Evolutionary conservation across 2,888 invertebrate genomes (phyloP).

Genomic region (Mellilla xanthometata): DNA sequence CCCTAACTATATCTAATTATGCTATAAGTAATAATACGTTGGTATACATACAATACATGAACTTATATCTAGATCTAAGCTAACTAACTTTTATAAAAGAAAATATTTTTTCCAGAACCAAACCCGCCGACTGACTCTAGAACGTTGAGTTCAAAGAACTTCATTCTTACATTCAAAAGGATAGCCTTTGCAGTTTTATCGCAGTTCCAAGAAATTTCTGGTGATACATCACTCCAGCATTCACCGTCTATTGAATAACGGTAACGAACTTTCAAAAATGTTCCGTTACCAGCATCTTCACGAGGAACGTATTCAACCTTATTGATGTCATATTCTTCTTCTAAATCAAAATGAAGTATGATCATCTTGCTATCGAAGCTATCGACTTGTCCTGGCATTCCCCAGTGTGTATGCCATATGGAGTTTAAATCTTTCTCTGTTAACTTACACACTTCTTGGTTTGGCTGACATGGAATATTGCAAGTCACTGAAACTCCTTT

Average conservation of each 20-base stretch:
- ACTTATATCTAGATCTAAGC: constrained; percentile 1
- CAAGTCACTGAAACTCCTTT: constrained; percentile 48
- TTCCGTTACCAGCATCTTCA: constrained; percentile 61
- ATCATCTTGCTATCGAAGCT: constrained; percentile 38
- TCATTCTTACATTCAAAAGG: constrained; percentile 39
- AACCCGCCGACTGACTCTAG: constrained; percentile 55
- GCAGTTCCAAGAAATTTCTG: constrained; percentile 40
- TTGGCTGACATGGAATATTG: constrained; percentile 47
- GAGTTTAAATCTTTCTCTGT: constrained; percentile 37
- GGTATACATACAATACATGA: too few relatives aligned
- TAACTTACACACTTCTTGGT: constrained; percentile 46
- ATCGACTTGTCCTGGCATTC: constrained; percentile 36
- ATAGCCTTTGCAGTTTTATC: constrained; percentile 52
- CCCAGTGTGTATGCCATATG: constrained; percentile 57
- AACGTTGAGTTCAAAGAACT: constrained; percentile 52
- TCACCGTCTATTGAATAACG: constrained; percentile 47
- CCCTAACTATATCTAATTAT: too few relatives aligned
- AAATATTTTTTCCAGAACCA: constrained; percentile 58
- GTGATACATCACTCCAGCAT: constrained; percentile 49
- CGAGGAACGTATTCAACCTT: constrained; percentile 61
- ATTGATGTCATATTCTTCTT: constrained; percentile 43
- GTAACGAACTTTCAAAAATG: constrained; percentile 53
- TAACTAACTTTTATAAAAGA: constrained; percentile 45
- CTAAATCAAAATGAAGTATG: constrained; percentile 49
- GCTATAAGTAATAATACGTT: too few relatives aligned